A percentile compares a stretch with the other conserved stretches of the same genome.
These are phyloP conservation scores for Planococcus citri DNA, from an alignment of 1,140 invertebrate species.

Conservation along the genomic window DNA sequence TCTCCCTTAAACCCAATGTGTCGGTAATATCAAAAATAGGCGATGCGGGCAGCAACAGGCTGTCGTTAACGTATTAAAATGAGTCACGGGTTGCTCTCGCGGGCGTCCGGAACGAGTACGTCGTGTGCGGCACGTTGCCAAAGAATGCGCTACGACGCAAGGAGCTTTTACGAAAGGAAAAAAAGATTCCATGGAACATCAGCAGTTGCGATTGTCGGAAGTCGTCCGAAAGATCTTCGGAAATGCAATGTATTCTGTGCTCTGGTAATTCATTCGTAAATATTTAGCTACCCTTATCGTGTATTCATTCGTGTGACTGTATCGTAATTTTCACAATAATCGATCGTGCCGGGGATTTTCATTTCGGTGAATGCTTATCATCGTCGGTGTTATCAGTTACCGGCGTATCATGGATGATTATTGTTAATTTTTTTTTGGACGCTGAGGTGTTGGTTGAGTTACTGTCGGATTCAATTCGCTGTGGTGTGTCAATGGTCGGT, in stretches of 20 bases:
- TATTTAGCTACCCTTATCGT: not conserved
- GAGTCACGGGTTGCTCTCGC: not conserved
- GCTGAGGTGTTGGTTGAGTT: not conserved
- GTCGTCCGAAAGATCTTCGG: slow-evolving; percentile 15
- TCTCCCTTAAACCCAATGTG: not conserved
- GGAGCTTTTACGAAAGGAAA: not conserved
- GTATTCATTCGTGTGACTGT: too few relatives aligned
- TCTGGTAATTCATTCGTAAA: not conserved
- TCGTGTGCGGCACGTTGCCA: slow-evolving; percentile 12
- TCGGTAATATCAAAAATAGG: not conserved
- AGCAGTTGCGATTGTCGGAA: slow-evolving; percentile 14
- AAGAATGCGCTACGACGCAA: slow-evolving; percentile 11
- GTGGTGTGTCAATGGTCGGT: not conserved
- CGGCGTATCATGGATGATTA: not conserved
- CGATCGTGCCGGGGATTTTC: too few relatives aligned
- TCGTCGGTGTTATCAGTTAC: too few relatives aligned
- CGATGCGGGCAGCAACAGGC: not conserved
- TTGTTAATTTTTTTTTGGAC: not conserved
- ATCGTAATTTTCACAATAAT: too few relatives aligned
- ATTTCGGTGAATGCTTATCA: too few relatives aligned
- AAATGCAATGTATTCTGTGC: not conserved
- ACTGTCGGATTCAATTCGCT: not conserved
- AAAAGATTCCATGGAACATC: slow-evolving; percentile 15
- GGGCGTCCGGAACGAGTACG: slow-evolving; percentile 9
- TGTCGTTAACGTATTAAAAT: slow-evolving; percentile 4